phyloP scores from a whole-genome alignment of 2,113 vertebrate species.

The Willisornis vidua region DNA sequence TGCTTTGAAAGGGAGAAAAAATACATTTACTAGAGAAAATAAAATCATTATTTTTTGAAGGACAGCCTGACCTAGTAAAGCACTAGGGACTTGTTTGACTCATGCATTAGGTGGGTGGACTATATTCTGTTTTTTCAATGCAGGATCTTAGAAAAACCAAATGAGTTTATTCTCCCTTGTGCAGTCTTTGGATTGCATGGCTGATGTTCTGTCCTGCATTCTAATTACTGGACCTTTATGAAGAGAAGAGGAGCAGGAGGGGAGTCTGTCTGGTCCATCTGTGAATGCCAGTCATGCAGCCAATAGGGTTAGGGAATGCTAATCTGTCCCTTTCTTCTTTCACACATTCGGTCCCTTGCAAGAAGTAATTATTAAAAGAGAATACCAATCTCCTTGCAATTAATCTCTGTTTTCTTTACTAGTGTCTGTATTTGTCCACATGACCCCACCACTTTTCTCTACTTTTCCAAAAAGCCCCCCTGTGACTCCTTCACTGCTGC shows the following conservation, averaged over 20 bases:
- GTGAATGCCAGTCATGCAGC: neutral
- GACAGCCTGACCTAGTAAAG: neutral
- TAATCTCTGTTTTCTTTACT: neutral
- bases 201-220: neutral
- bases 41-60: neutral
- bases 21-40: neutral
- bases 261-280: neutral
- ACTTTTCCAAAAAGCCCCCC: neutral
- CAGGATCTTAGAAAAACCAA: neutral
- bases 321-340: neutral
- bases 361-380: neutral
- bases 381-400: neutral
- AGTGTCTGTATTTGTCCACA: neutral
- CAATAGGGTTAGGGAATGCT: neutral
- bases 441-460: neutral
- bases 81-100: neutral
- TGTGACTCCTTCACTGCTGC: neutral
- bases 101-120: neutral
- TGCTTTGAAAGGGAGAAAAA: neutral
- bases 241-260: neutral
- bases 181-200: neutral
- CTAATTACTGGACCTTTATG: neutral
- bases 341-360: neutral
- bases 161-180: neutral
- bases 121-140: neutral